Evolutionary conservation across 2,113 vertebrate genomes (phyloP).

Genomic region (Poecilia latipinna): DNA sequence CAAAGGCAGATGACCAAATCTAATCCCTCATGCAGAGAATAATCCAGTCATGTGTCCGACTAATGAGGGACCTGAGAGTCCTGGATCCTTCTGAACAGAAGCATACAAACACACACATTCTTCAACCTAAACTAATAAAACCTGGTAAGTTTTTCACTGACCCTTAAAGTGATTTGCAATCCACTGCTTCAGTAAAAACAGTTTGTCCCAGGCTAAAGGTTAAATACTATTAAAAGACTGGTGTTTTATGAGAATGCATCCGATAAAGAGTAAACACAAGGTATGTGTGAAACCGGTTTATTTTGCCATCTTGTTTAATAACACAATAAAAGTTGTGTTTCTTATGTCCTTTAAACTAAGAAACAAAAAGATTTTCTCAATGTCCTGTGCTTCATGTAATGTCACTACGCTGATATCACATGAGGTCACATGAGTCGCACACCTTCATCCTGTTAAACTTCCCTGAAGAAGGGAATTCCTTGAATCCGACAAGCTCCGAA

Average conservation of each 20-base stretch:
- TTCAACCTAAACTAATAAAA: slow-evolving; percentile 37
- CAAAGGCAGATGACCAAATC: slow-evolving; percentile 59
- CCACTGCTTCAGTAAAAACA: slow-evolving; percentile 1
- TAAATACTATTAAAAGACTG: background rate
- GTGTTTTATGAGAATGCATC: background rate
- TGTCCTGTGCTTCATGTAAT: slow-evolving; percentile 3
- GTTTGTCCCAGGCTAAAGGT: slow-evolving; percentile 14
- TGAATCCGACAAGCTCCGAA: background rate
- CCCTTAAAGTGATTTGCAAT: background rate
- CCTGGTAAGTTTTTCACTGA: background rate
- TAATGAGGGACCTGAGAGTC: slow-evolving; percentile 68
- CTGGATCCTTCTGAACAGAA: slow-evolving; percentile 39
- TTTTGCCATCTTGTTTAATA: slow-evolving; percentile 5
- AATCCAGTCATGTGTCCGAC: slow-evolving; percentile 67
- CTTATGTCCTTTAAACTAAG: background rate
- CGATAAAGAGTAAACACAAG: background rate
- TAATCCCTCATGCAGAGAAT: slow-evolving; percentile 53
- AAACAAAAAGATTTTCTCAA: background rate
- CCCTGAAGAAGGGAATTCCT: slow-evolving; percentile 19
- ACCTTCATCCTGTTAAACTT: slow-evolving; percentile 17
- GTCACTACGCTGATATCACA: slow-evolving; percentile 11
- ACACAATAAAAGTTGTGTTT: slow-evolving; percentile 11
- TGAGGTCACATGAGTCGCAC: background rate
- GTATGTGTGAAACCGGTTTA: background rate
- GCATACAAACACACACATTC: slow-evolving; percentile 13